Percentiles rank a stretch among this genome's conserved stretches.
Evolutionary conservation across 2,888 invertebrate genomes (phyloP).

Genomic region (Thera obeliscata): DNA sequence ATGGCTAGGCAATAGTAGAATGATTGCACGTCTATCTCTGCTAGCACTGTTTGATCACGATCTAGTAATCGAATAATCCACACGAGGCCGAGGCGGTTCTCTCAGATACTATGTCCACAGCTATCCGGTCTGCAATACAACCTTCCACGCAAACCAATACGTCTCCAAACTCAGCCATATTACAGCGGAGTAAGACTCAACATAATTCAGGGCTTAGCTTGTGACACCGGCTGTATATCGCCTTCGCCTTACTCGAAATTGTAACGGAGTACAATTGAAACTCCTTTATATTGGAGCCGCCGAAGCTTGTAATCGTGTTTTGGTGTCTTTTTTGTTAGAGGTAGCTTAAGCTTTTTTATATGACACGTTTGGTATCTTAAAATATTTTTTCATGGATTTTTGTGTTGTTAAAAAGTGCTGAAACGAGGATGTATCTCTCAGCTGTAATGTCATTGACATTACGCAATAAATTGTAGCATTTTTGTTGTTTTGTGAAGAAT

Average conservation of each 20-base stretch:
- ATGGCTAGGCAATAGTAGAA: conserved; percentile 10
- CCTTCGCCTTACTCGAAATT: conserved; percentile 34
- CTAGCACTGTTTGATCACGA: conserved; percentile 29
- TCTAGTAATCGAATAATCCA: conserved; percentile 34
- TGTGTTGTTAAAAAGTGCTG: conserved; percentile 1
- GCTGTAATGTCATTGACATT: no score
- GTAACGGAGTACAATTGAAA: conserved; percentile 39
- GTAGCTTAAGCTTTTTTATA: conserved; percentile 27
- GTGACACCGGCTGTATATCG: conserved; percentile 26
- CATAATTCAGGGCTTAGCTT: conserved; percentile 18
- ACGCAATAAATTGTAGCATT: background rate
- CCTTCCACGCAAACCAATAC: conserved; percentile 6
- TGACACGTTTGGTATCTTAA: conserved; percentile 24
- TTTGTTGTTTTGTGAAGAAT: background rate
- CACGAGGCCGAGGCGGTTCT: conserved; percentile 26
- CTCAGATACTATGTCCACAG: conserved; percentile 20
- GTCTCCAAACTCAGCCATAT: conserved; percentile 24
- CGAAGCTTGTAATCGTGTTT: conserved; percentile 37
- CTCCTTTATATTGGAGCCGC: conserved; percentile 33
- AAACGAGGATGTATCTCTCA: conserved; percentile 1
- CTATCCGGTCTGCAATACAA: conserved; percentile 17
- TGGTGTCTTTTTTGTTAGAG: conserved; percentile 31
- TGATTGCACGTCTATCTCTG: conserved; percentile 24
- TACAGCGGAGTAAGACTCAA: conserved; percentile 19
- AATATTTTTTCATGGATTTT: conserved; percentile 5